Conservation (phyloP, 2,888 invertebrate genomes). For the Caenorhabditis panamensis region DNA sequence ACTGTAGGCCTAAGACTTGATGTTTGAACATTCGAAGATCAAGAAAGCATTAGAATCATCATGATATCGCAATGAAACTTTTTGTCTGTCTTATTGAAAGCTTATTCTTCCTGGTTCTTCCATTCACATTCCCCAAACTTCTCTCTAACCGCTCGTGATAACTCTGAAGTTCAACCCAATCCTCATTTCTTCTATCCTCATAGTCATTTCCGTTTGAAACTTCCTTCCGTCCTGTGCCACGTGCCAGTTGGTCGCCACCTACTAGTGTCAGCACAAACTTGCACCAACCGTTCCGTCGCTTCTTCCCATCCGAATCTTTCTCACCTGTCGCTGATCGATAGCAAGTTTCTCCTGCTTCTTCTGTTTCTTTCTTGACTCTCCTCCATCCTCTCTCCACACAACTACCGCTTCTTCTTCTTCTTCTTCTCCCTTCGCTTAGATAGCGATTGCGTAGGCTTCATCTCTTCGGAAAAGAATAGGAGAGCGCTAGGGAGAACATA, state of each 20-base stretch:
- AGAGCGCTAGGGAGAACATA: too few species aligned
- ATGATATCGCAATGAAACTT: not conserved
- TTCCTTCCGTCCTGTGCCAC: too few species aligned
- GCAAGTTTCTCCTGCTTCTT: constrained; percentile 42
- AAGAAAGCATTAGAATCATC: not conserved
- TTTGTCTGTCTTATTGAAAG: not conserved
- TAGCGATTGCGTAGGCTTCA: constrained; percentile 52
- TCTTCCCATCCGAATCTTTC: constrained; percentile 13
- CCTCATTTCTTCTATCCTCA: not conserved
- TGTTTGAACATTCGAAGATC: not conserved
- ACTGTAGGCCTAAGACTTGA: not conserved
- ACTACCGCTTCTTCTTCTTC: constrained; percentile 39
- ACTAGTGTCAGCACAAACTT: not conserved
- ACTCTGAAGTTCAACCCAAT: not conserved
- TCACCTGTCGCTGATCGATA: constrained; percentile 43
- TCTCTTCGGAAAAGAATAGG: constrained; percentile 10
- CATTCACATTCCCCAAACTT: not conserved
- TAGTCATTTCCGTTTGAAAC: too few species aligned
- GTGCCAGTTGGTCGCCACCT: not conserved
- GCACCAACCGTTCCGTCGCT: constrained; percentile 6
- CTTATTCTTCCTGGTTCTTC: not conserved
- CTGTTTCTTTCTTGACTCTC: constrained; percentile 21
- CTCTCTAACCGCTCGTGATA: too few species aligned
- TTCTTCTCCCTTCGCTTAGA: constrained; percentile 20
- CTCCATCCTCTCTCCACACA: constrained; percentile 1